These are phyloP conservation scores for Idris sp. DNA, from an alignment of 1,140 invertebrate species.

Conservation along the genomic window DNA sequence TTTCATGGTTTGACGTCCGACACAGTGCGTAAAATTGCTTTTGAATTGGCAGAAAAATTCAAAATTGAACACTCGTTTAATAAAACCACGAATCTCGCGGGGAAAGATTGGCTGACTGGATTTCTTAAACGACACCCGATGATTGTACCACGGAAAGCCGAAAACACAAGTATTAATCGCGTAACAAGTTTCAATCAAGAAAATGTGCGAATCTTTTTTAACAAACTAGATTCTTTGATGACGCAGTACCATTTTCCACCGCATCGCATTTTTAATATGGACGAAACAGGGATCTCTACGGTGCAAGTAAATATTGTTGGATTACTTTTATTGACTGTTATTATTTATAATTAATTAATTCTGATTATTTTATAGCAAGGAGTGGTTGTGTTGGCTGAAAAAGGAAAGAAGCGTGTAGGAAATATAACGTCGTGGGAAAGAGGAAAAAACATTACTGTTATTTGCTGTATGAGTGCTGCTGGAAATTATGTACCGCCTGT, in stretches of 20 bases:
- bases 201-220: constrained; percentile 70
- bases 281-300: constrained; percentile 70
- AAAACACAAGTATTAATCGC: constrained; percentile 70
- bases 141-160: constrained; percentile 14
- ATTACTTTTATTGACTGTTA: not conserved
- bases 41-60: constrained; percentile 6
- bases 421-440: constrained; percentile 44
- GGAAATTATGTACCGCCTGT: constrained; percentile 64
- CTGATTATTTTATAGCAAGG: constrained; percentile 1
- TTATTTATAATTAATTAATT: not conserved
- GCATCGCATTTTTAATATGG: constrained; percentile 22
- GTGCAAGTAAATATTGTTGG: constrained; percentile 69
- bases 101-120: constrained; percentile 63
- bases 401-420: constrained; percentile 27
- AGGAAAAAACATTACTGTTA: constrained; percentile 63
- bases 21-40: constrained; percentile 10
- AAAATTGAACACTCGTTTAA: constrained; percentile 14
- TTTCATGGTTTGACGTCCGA: constrained; percentile 1
- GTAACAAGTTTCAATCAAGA: constrained; percentile 66
- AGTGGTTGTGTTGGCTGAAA: constrained; percentile 3
- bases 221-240: constrained; percentile 66
- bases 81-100: constrained; percentile 31
- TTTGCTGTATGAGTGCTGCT: constrained; percentile 62
- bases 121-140: constrained; percentile 15
- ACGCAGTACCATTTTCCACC: constrained; percentile 68